Conservation (phyloP, 2,113 vertebrate genomes). For the Dipodomys ordii region DNA sequence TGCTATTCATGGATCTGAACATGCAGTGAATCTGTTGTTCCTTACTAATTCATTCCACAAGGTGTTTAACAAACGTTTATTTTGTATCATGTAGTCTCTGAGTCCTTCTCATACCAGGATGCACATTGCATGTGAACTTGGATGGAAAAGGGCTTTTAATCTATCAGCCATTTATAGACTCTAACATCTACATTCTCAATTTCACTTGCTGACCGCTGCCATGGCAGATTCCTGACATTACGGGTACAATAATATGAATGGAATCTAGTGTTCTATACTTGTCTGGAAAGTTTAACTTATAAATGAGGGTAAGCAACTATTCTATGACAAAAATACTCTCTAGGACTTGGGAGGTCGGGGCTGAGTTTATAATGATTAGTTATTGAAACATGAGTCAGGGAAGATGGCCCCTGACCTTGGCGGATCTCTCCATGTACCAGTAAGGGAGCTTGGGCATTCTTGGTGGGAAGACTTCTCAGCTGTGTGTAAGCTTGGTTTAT, state of each 20-base stretch:
- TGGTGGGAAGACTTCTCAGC: no score
- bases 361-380: neutral
- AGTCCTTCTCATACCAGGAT: neutral
- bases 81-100: neutral
- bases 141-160: neutral
- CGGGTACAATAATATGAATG: neutral
- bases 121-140: neutral
- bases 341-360: neutral
- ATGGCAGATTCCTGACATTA: neutral
- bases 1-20: neutral
- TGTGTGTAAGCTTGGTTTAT: neutral
- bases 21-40: neutral
- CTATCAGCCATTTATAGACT: neutral
- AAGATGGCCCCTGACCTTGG: rapidly evolving
- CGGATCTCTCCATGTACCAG: neutral
- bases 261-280: neutral
- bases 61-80: constrained; percentile 24
- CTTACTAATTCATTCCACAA: neutral
- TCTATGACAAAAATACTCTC: neutral
- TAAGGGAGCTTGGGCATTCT: neutral
- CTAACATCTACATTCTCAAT: neutral
- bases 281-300: constrained; percentile 23
- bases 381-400: neutral
- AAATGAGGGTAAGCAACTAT: neutral
- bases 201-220: neutral